A percentile compares a stretch with the other conserved stretches of the same genome.
Evolutionary conservation across 2,797 vertebrate genomes (phyloP).

Genomic region (Macroramphosus scolopax): DNA sequence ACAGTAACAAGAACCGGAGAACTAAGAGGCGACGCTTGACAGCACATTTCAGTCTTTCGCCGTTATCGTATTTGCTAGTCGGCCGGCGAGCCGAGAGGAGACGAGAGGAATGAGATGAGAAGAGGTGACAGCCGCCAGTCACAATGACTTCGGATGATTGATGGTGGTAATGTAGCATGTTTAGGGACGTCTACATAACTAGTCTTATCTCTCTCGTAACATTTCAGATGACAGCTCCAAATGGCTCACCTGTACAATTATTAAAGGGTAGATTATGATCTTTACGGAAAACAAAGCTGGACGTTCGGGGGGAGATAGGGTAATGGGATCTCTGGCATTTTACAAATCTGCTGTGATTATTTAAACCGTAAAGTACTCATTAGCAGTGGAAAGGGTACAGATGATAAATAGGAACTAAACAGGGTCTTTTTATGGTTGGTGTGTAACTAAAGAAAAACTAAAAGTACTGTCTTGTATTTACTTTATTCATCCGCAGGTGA

Average conservation of each 20-base stretch:
- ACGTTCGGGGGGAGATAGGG: no score
- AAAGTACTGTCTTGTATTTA: no score
- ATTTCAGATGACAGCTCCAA: not conserved
- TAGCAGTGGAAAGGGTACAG: no score
- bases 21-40: conserved; percentile 37
- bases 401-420: no score
- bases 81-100: conserved; percentile 25
- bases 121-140: conserved; percentile 51
- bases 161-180: conserved; percentile 50
- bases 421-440: no score
- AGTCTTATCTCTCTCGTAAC: conserved; percentile 9
- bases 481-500: no score
- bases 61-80: conserved; percentile 45
- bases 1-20: conserved; percentile 61
- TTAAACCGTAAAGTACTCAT: no score
- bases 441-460: no score
- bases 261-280: no score
- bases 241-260: no score
- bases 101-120: conserved; percentile 43
- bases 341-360: no score
- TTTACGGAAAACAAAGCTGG: not conserved
- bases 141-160: conserved; percentile 54
- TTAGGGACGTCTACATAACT: conserved; percentile 38
- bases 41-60: conserved; percentile 34
- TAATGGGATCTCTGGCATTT: no score